These are phyloP conservation scores for Hemistola chrysoprasaria DNA, from an alignment of 2,888 invertebrate genomes.

Conservation along the genomic window DNA sequence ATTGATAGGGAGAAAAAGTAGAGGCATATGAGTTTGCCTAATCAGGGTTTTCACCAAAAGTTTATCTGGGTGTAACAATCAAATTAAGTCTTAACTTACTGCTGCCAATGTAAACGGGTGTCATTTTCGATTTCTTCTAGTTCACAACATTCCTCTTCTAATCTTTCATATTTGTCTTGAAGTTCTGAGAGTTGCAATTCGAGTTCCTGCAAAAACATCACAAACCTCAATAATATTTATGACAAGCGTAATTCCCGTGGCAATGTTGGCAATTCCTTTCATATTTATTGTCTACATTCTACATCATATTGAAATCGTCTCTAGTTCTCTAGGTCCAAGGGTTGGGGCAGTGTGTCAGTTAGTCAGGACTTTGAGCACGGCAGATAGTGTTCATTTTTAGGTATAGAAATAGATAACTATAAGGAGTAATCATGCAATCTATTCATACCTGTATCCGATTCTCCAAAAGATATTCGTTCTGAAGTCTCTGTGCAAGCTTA, in stretches of 20 bases:
- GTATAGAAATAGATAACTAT: no score
- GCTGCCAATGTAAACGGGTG: slow-evolving; percentile 84
- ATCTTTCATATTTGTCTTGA: slow-evolving; percentile 83
- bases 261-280: no score
- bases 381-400: no score
- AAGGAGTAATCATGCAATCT: no score
- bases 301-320: no score
- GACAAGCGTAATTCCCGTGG: background rate
- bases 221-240: background rate
- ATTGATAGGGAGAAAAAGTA: no score
- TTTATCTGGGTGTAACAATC: background rate
- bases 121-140: slow-evolving; percentile 90
- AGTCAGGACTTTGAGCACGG: no score
- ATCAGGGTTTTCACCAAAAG: no score
- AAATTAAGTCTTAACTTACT: slow-evolving; percentile 65
- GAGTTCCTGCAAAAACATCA: slow-evolving; percentile 61
- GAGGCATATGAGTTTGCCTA: no score
- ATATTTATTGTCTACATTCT: no score
- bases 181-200: slow-evolving; percentile 80
- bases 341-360: no score
- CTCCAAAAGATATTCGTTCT: slow-evolving; percentile 82
- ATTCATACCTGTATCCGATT: slow-evolving; percentile 68
- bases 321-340: no score
- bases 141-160: slow-evolving; percentile 88
- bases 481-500: slow-evolving; percentile 83